A percentile compares a stretch with the other conserved stretches of the same genome.
Conservation (phyloP, 2,888 invertebrate genomes). For the Rhabditoides inermis region DNA sequence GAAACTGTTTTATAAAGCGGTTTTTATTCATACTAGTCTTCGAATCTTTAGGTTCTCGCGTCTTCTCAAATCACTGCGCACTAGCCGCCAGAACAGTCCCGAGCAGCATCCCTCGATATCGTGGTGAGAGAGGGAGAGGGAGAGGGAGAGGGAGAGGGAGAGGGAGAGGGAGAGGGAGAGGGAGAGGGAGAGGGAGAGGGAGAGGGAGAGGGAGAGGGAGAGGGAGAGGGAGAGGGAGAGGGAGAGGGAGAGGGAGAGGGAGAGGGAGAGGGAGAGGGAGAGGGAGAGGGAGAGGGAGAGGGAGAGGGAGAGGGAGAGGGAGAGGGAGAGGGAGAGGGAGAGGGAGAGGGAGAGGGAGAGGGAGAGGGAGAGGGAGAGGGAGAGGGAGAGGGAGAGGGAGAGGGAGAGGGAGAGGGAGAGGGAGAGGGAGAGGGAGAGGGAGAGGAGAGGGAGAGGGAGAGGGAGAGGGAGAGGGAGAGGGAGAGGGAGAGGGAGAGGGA, state of each 20-base stretch:
- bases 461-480: neutral
- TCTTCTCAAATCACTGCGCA: constrained; percentile 32
- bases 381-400: neutral
- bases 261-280: neutral
- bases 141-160: neutral
- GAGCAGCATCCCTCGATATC: constrained; percentile 31
- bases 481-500: neutral
- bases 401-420: neutral
- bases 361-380: neutral
- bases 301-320: neutral
- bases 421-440: neutral
- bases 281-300: neutral
- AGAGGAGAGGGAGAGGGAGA: neutral
- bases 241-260: neutral
- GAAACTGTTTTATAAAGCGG: too few relatives aligned
- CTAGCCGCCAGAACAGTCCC: constrained; percentile 31
- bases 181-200: neutral
- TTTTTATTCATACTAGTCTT: too few relatives aligned
- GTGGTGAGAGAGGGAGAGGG: constrained; percentile 8
- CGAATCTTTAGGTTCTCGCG: constrained; percentile 26
- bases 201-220: neutral
- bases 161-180: neutral
- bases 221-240: neutral
- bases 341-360: neutral
- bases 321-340: neutral